These are phyloP conservation scores for Gasterosteus nipponicus DNA, from an alignment of 2,113 vertebrate species.

Conservation along the genomic window DNA sequence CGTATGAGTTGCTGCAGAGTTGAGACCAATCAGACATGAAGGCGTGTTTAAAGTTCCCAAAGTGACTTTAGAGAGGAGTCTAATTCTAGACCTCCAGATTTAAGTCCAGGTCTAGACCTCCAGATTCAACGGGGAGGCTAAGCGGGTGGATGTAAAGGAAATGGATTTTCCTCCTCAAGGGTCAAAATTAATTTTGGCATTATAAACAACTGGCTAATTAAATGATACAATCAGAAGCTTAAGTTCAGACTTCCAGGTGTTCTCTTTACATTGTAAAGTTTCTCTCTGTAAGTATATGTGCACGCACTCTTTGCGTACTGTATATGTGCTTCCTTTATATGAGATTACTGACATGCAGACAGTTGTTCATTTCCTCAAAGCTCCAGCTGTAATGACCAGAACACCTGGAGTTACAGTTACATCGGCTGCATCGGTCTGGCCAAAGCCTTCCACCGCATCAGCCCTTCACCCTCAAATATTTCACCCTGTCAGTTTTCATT, in stretches of 20 bases:
- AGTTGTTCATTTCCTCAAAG: constrained; percentile 24
- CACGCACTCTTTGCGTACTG: background rate
- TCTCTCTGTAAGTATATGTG: background rate
- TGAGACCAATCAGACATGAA: constrained; percentile 80
- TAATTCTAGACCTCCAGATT: constrained; percentile 26
- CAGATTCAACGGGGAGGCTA: constrained; percentile 19
- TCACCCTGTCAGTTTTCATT: constrained; percentile 67
- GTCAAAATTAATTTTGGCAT: background rate
- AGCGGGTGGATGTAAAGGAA: constrained; percentile 21
- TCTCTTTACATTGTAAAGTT: background rate
- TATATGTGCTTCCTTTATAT: constrained; percentile 25
- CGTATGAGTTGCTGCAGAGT: constrained; percentile 85
- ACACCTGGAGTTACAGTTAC: constrained; percentile 29
- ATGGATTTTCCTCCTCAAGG: constrained; percentile 6
- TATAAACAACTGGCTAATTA: background rate
- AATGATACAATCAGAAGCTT: background rate
- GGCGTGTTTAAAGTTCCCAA: constrained; percentile 80
- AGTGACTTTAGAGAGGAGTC: constrained; percentile 62
- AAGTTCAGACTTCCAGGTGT: background rate
- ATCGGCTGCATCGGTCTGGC: constrained; percentile 14
- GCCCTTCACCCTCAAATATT: constrained; percentile 50
- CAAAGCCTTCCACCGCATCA: constrained; percentile 37
- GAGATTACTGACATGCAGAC: constrained; percentile 34
- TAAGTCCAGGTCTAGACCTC: constrained; percentile 41
- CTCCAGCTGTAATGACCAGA: constrained; percentile 15